These are phyloP conservation scores for Tenrec ecaudatus DNA, from an alignment of 2,113 vertebrate genomes.

Conservation along the genomic window DNA sequence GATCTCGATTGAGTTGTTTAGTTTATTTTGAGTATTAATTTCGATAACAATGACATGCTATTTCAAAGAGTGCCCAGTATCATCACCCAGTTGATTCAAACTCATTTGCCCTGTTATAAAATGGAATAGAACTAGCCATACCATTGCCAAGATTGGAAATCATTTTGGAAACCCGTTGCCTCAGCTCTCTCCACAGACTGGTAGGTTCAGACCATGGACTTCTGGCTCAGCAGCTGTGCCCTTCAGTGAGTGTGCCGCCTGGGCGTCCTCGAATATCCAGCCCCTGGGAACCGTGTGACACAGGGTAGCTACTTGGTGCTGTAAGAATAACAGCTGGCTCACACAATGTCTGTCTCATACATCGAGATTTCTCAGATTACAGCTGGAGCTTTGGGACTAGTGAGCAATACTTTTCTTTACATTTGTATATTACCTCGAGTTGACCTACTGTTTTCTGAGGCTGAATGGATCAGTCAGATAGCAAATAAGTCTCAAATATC, in stretches of 20 bases:
- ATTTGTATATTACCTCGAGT: slow-evolving; percentile 12
- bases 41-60: not conserved
- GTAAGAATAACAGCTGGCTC: not conserved
- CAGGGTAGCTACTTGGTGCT: not conserved
- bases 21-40: not conserved
- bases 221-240: no score
- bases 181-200: no score
- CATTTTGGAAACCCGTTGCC: no score
- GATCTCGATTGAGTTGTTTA: not conserved
- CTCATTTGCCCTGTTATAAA: no score
- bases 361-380: slow-evolving; percentile 15
- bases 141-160: no score
- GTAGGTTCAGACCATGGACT: no score
- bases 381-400: not conserved
- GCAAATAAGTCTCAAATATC: not conserved
- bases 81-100: no score
- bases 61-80: no score
- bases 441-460: not conserved
- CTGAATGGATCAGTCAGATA: not conserved
- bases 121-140: no score
- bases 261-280: no score
- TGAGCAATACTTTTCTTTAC: not conserved
- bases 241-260: no score
- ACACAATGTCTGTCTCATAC: not conserved
- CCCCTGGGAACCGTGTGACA: no score